phyloP scores from a whole-genome alignment of 2,113 vertebrate genomes.

The Fulmarus glacialis region DNA sequence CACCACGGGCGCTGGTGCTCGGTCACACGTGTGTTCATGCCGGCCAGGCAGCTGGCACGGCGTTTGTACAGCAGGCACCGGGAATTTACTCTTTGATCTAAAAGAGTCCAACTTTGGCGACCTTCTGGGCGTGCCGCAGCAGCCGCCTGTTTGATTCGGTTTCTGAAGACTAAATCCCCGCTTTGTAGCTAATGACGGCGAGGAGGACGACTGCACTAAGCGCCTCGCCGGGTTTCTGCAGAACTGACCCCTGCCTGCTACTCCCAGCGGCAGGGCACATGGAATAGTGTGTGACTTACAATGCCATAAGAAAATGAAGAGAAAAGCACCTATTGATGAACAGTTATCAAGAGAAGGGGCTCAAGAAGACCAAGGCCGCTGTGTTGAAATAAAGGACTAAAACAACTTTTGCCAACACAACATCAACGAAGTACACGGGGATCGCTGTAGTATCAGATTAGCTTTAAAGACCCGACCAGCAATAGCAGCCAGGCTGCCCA shows the following conservation, averaged over 20 bases:
- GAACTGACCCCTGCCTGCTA: background rate
- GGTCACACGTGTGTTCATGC: fast-evolving
- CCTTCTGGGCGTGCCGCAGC: background rate
- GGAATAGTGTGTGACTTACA: fast-evolving
- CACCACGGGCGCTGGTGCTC: background rate
- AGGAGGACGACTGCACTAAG: fast-evolving
- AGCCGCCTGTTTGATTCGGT: background rate
- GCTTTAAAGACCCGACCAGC: too few species aligned
- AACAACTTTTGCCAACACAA: background rate
- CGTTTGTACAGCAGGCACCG: fast-evolving
- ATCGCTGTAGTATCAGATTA: fast-evolving
- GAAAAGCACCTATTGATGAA: background rate
- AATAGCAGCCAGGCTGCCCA: background rate
- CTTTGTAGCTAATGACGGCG: background rate
- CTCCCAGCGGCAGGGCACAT: background rate
- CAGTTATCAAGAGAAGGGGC: background rate
- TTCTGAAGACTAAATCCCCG: background rate
- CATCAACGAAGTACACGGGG: fast-evolving
- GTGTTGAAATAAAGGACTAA: background rate
- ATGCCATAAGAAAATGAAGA: fast-evolving
- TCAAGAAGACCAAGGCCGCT: background rate
- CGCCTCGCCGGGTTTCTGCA: fast-evolving
- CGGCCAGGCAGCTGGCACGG: fast-evolving
- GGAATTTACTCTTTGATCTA: background rate
- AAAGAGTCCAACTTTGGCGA: background rate